phyloP scores from a whole-genome alignment of 2,113 vertebrate species.

The Rhombomys opimus region DNA sequence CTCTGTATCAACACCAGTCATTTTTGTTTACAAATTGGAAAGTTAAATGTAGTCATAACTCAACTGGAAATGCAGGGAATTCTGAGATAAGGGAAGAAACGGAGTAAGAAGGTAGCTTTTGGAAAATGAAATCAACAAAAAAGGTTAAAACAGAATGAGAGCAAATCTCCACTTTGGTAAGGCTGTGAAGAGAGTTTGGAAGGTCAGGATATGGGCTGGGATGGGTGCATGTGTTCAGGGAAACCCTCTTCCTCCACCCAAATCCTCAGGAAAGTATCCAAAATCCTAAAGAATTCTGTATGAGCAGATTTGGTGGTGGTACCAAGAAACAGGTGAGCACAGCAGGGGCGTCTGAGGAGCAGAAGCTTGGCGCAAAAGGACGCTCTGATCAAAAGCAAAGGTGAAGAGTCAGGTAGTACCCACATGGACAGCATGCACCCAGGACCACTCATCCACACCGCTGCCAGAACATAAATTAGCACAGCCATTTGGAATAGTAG shows the following conservation, averaged over 20 bases:
- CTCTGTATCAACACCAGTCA: not conserved
- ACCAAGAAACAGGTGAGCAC: not conserved
- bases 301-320: conserved; percentile 7
- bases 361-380: not conserved
- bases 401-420: not conserved
- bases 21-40: not conserved
- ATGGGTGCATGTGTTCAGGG: not conserved
- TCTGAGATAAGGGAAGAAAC: not conserved
- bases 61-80: not conserved
- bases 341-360: not conserved
- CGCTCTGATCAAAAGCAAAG: not conserved
- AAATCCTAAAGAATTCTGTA: not conserved
- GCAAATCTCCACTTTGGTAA: not conserved
- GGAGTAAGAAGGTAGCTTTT: not conserved
- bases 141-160: not conserved
- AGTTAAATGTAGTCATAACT: not conserved
- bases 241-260: not conserved
- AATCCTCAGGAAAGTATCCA: not conserved
- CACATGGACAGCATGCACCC: not conserved
- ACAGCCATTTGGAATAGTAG: not conserved
- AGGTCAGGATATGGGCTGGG: not conserved
- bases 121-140: not conserved
- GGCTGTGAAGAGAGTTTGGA: not conserved
- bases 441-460: not conserved
- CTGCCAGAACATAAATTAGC: not conserved